phyloP scores from a whole-genome alignment of 2,888 invertebrate genomes.

The Syrista parreyssii region DNA sequence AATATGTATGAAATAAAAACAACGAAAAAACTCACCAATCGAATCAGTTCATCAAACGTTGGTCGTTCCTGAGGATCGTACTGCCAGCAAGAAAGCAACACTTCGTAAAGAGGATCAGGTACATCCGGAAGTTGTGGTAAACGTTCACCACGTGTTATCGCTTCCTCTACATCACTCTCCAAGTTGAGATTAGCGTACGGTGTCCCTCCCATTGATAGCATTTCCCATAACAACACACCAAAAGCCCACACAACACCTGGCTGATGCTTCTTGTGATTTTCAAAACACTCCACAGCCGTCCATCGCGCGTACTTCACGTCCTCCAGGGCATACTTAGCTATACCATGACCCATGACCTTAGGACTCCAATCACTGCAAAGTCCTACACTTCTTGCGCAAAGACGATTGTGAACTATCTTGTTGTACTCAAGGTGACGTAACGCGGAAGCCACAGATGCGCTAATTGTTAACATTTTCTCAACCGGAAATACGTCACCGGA shows the following conservation, averaged over 20 bases:
- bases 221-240: slow-evolving; percentile 86
- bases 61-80: slow-evolving; percentile 84
- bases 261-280: slow-evolving; percentile 73
- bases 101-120: slow-evolving; percentile 83
- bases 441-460: slow-evolving; percentile 66
- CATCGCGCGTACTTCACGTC: slow-evolving; percentile 82
- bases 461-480: slow-evolving; percentile 60
- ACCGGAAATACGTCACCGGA: slow-evolving; percentile 56
- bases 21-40: slow-evolving; percentile 50
- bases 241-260: slow-evolving; percentile 88
- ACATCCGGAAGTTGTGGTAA: slow-evolving; percentile 81
- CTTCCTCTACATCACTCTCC: slow-evolving; percentile 68
- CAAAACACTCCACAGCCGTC: slow-evolving; percentile 83
- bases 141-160: slow-evolving; percentile 77
- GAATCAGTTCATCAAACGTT: slow-evolving; percentile 73
- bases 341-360: slow-evolving; percentile 81
- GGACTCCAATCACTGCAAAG: slow-evolving; percentile 75
- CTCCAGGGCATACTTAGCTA: slow-evolving; percentile 76
- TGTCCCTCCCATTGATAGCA: slow-evolving; percentile 82
- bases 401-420: slow-evolving; percentile 77
- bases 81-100: slow-evolving; percentile 88
- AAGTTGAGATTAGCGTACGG: slow-evolving; percentile 78
- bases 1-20: not conserved
- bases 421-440: slow-evolving; percentile 65
- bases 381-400: slow-evolving; percentile 79